These are phyloP conservation scores for Henricia sp. DNA, from an alignment of 53 echinoderm and acorn worm species.

Conservation along the genomic window DNA sequence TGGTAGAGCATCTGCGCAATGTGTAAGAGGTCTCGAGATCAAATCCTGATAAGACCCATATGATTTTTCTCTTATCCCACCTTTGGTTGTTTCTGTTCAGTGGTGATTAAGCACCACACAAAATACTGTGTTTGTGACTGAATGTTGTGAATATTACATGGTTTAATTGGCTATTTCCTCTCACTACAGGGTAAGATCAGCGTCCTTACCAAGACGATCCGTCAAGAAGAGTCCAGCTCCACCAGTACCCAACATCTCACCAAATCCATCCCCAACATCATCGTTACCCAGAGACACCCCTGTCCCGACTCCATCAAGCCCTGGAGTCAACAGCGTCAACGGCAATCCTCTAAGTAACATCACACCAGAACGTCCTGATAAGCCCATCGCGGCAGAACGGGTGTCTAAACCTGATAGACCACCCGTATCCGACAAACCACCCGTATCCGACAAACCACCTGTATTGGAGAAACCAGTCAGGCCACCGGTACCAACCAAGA, in stretches of 20 bases:
- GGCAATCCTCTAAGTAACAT: background rate
- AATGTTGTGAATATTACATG: too few relatives aligned
- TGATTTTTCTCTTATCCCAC: too few relatives aligned
- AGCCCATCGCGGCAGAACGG: too few relatives aligned
- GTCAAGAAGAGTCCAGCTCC: constrained; percentile 55
- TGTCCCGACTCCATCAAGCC: background rate
- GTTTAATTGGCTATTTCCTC: background rate
- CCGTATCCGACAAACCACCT: constrained; percentile 28
- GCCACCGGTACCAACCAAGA: constrained; percentile 45
- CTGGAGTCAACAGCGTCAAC: constrained; percentile 6
- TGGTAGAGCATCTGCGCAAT: too few relatives aligned
- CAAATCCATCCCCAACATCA: constrained; percentile 1
- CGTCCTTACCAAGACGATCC: constrained; percentile 28
- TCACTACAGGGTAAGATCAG: constrained; percentile 9
- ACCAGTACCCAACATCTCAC: constrained; percentile 19
- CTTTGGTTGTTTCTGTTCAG: too few relatives aligned
- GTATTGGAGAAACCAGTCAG: constrained; percentile 39
- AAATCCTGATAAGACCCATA: too few relatives aligned
- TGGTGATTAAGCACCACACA: too few relatives aligned
- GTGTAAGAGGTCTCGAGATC: too few relatives aligned
- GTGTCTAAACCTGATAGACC: constrained; percentile 3
- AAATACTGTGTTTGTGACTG: too few relatives aligned
- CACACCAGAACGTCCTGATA: constrained; percentile 38
- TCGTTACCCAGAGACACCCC: constrained; percentile 39
- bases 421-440: background rate